These are phyloP conservation scores for Stenodera caucasica DNA, from an alignment of 2,888 invertebrate species.

Conservation along the genomic window DNA sequence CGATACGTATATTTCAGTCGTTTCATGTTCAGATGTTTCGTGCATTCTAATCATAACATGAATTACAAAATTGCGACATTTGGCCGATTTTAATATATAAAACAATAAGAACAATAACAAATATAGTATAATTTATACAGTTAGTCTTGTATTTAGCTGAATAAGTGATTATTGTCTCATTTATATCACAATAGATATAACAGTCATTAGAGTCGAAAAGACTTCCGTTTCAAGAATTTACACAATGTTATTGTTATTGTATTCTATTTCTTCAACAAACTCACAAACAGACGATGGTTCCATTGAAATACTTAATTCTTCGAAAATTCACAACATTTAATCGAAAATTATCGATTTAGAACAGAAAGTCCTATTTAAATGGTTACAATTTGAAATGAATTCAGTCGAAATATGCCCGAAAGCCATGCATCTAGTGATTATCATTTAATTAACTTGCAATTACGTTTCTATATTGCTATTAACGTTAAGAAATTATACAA, in stretches of 20 bases:
- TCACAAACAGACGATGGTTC: neutral
- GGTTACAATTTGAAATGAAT: neutral
- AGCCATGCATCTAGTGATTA: slow-evolving; percentile 1
- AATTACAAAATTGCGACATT: slow-evolving; percentile 16
- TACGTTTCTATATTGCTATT: neutral
- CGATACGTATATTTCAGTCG: slow-evolving; percentile 27
- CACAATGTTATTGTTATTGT: slow-evolving; percentile 1
- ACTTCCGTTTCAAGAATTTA: slow-evolving; percentile 1
- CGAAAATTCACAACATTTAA: too few species aligned
- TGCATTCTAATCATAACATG: slow-evolving; percentile 28
- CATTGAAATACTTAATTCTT: neutral
- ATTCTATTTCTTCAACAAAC: too few species aligned
- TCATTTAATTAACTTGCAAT: neutral
- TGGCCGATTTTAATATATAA: neutral
- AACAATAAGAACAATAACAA: slow-evolving; percentile 4
- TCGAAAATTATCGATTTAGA: too few species aligned
- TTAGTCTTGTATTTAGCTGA: neutral
- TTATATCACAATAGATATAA: slow-evolving; percentile 3
- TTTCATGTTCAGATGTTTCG: slow-evolving; percentile 25
- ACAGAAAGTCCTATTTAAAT: too few species aligned
- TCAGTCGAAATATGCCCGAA: neutral
- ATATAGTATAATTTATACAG: slow-evolving; percentile 1
- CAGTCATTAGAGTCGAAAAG: neutral
- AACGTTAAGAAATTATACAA: neutral
- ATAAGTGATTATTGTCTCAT: neutral